Evolutionary conservation across 1,140 invertebrate species (phyloP), one percentile per base, ranked within the genome.

Genomic region (Scaptodrosophila lebanonensis): DNA sequence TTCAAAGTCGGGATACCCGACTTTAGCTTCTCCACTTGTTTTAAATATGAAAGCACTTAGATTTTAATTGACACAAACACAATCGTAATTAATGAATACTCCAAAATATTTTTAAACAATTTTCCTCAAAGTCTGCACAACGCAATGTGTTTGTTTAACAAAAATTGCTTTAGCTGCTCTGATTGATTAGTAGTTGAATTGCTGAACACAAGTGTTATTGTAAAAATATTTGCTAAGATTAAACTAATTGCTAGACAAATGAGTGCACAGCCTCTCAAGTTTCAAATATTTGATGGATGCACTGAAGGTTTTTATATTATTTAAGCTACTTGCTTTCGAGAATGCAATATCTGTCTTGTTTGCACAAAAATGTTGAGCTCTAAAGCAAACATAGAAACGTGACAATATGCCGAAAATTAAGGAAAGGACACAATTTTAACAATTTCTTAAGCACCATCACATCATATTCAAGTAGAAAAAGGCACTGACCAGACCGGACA

Each of bases 181-280:
- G 8, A 4, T 25, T 25, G 22, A 3, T 25, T 25, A 25, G 22
- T 8, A 25, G n/a, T n/a, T n/a, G 8, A 25, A 25, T 25, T 25
- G 22, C 8, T 25, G 8, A 3, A 25, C 22, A 25, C 17, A 30
- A 44, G 17, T 44, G 13, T 15, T 13, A 2, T 32, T 38, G 39
- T 43, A 35, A 38, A 65, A 52, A 70, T 61, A 71, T 72, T 59
- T 56, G 50, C 40, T 58, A 51, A 43, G 61, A 69, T 69, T 75
- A 62, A 51, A 53, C 47, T 65, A 69, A 54, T 66, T 75, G 52
- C 47, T 33, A 35, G 33, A 47, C 51, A 56, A 70, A 48, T 67
- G 50, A 64, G 30, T 54, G 45, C 29, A 38, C 32, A 49, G 29
- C 22, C 25, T 29, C 48, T 60, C n/a, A 40, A 30, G 12, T 48